Conservation (phyloP, 2,888 invertebrate genomes). For the Apamea sordens region DNA sequence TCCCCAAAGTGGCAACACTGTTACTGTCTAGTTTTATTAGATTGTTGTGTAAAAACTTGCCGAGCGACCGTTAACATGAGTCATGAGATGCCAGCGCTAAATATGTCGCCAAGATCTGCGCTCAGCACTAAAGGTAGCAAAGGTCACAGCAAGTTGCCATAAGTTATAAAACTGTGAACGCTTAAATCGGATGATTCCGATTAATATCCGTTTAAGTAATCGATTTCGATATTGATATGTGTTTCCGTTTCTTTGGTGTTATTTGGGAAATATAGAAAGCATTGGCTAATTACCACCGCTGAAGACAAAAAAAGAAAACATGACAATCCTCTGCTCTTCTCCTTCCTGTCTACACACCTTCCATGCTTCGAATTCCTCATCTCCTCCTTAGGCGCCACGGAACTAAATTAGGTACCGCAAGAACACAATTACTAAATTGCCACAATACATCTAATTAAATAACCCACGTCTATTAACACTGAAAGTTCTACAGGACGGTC, state of each 20-base stretch:
- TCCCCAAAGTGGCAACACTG: too few relatives aligned
- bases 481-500: constrained; percentile 52
- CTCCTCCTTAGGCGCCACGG: constrained; percentile 44
- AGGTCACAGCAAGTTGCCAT: constrained; percentile 59
- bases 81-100: constrained; percentile 63
- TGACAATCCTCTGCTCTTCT: neutral
- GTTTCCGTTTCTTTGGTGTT: constrained; percentile 1
- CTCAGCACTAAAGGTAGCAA: constrained; percentile 60
- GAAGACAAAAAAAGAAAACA: neutral
- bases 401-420: constrained; percentile 36
- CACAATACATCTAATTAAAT: constrained; percentile 56
- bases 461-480: constrained; percentile 52
- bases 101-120: constrained; percentile 64
- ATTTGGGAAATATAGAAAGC: neutral
- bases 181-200: constrained; percentile 15
- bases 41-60: constrained; percentile 67
- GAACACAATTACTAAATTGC: constrained; percentile 48
- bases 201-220: constrained; percentile 26
- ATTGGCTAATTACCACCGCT: neutral
- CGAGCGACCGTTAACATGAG: constrained; percentile 72
- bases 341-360: constrained; percentile 10
- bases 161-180: constrained; percentile 38
- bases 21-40: constrained; percentile 65
- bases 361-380: constrained; percentile 25
- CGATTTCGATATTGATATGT: constrained; percentile 11